phyloP scores from a whole-genome alignment of 2,113 vertebrate genomes.

The Butorides virescens region DNA sequence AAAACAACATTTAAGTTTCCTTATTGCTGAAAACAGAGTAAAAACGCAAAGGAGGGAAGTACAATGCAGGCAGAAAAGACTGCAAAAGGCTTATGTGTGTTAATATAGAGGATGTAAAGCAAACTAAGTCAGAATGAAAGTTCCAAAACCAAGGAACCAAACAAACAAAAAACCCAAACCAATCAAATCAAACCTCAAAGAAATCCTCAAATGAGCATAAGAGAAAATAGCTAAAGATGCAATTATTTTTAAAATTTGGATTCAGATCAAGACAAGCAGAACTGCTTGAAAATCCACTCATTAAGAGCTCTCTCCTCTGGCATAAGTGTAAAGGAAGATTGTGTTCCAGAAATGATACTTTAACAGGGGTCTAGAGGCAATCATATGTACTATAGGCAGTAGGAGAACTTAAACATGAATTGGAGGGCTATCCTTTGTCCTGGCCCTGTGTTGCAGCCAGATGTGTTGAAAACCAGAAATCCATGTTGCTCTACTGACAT shows the following conservation, averaged over 20 bases:
- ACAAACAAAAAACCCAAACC: rapidly evolving
- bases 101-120: neutral
- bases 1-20: neutral
- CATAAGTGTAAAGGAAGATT: neutral
- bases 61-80: neutral
- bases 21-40: neutral
- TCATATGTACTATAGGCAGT: neutral
- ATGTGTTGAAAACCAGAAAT: neutral
- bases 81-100: neutral
- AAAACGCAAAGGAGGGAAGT: neutral
- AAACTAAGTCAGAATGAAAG: neutral
- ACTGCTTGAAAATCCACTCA: neutral
- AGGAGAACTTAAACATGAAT: neutral
- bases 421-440: neutral
- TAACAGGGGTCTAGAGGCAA: neutral
- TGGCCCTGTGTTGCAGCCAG: neutral
- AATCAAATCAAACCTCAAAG: neutral
- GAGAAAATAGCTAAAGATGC: neutral
- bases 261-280: neutral
- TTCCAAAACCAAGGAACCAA: neutral
- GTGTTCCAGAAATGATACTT: neutral
- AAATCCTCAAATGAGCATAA: neutral
- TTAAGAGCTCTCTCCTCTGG: neutral
- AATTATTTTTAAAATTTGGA: neutral
- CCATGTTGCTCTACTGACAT: neutral